Evolutionary conservation across 2,888 invertebrate genomes (phyloP), one percentile per base, ranked within the genome.

Genomic region (Hemaris fuciformis): DNA sequence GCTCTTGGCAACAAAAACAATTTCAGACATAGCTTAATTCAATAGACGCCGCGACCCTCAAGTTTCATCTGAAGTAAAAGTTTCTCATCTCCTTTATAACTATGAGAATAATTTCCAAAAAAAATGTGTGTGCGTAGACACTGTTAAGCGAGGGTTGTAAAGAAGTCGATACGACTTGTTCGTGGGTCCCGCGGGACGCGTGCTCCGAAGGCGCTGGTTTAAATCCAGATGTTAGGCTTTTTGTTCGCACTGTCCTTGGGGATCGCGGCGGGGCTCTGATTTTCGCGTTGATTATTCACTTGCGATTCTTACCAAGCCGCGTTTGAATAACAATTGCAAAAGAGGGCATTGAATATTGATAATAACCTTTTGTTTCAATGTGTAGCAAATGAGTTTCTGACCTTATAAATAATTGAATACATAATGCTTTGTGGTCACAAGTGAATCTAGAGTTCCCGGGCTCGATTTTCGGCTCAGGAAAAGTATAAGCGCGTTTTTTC

Each of bases 121-220:
- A n/a, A 45, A 53, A 53, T n/a, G 46, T 53, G 53, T 20, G 53
- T 53, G 53, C 53, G 53, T 53, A 53, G 53, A 53, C 31, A 53
- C 25, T 25, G 27, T 64, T 70, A 69, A 71, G 69, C 70, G 66
- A 61, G 63, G 66, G 69, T 66, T 62, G 66, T 74, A 73, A 74
- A 69, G 67, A 70, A 65, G 66, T 64, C 66, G 65, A 63, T 63
- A 60, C 56, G 66, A 67, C 62, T 66, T 66, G 66, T 65, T 69
- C 64, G 68, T 64, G 66, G 62, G 64, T 70, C 79, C 70, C 77
- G 3, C 3, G 77, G 75, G 79, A 76, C 63, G 60, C 72, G 68
- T 73, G 68, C 68, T 60, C n/a, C 68, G 15, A 64, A 67, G 65
- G 73, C 69, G 25, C 48, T 62, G 62, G 66, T 66, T 68, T 64